phyloP scores from a whole-genome alignment of 1,140 invertebrate species.

The Caerostris darwini region DNA sequence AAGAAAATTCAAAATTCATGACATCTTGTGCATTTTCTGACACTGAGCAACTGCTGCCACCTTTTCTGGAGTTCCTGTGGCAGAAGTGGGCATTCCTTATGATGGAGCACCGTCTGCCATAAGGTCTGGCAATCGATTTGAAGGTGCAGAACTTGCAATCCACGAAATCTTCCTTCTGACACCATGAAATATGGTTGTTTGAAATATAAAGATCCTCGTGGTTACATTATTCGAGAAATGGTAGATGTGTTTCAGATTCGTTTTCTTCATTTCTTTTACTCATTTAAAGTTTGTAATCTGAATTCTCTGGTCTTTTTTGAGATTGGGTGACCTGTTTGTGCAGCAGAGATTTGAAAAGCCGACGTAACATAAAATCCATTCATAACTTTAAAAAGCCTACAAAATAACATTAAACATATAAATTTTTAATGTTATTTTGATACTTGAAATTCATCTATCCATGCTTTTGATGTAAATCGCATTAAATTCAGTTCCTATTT shows the following conservation, averaged over 20 bases:
- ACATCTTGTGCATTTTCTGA: not conserved
- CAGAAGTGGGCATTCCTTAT: not conserved
- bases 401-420: too few relatives aligned
- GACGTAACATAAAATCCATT: too few relatives aligned
- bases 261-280: too few relatives aligned
- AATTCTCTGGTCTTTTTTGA: too few relatives aligned
- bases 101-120: conserved; percentile 2
- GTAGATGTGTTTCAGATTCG: not conserved
- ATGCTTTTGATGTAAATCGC: too few relatives aligned
- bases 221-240: not conserved
- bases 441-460: too few relatives aligned
- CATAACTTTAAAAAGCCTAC: too few relatives aligned
- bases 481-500: too few relatives aligned
- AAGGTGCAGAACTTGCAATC: conserved; percentile 20
- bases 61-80: not conserved
- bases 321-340: too few relatives aligned
- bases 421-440: too few relatives aligned
- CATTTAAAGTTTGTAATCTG: too few relatives aligned
- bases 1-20: not conserved
- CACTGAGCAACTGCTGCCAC: not conserved
- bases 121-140: conserved; percentile 19
- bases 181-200: conserved; percentile 32
- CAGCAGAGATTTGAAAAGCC: too few relatives aligned
- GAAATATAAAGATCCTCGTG: not conserved
- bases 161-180: conserved; percentile 22